phyloP scores from a whole-genome alignment of 92 coral and sea anemone species.

The Palythoa heliodiscus region DNA sequence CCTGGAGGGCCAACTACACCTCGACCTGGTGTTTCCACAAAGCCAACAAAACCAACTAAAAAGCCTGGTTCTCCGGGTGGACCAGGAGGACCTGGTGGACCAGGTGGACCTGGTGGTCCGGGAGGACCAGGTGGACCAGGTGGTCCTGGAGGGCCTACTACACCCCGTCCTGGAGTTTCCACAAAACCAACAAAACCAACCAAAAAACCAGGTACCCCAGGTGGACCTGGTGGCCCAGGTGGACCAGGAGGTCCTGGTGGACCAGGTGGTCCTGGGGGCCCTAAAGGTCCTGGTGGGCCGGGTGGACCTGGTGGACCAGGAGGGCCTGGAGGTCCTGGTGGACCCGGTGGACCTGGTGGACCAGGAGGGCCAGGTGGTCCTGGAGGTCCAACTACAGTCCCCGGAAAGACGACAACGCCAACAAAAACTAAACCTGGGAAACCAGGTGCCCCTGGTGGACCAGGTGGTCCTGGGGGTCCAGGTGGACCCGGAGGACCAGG shows the following conservation, averaged over 20 bases:
- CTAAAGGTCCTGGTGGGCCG: constrained; percentile 82
- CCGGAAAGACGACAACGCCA: constrained; percentile 4
- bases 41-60: constrained; percentile 27
- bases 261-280: constrained; percentile 77
- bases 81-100: background rate
- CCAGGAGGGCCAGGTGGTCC: constrained; percentile 87
- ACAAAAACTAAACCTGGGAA: constrained; percentile 67
- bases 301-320: constrained; percentile 74
- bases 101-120: background rate
- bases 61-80: background rate
- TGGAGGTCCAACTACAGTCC: constrained; percentile 55
- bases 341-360: constrained; percentile 85
- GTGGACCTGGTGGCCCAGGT: constrained; percentile 72
- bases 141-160: constrained; percentile 78
- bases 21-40: constrained; percentile 23
- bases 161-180: constrained; percentile 33
- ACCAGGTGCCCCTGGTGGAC: constrained; percentile 56
- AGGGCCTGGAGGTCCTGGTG: constrained; percentile 84
- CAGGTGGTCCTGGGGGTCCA: constrained; percentile 82
- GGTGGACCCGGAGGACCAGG: constrained; percentile 68
- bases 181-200: constrained; percentile 4
- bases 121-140: constrained; percentile 69
- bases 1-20: constrained; percentile 72
- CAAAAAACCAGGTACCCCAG: constrained; percentile 70
- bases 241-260: constrained; percentile 79